These are phyloP conservation scores for Azorinus chamasolen DNA, from an alignment of 2,888 invertebrate species.

Conservation along the genomic window DNA sequence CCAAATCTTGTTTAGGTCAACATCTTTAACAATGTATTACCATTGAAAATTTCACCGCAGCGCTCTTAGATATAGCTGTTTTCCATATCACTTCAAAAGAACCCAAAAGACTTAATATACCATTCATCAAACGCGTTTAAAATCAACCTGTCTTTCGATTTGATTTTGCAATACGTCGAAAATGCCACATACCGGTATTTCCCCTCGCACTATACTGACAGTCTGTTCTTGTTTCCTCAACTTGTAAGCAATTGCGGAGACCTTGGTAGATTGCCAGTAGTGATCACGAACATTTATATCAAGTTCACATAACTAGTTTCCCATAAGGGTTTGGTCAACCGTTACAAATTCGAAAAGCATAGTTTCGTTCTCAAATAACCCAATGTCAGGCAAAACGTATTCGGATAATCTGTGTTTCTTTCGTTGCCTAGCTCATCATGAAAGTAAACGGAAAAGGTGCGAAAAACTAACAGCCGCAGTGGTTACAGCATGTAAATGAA, in stretches of 20 bases:
- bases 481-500: too few species aligned
- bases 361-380: background rate
- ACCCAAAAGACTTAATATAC: too few species aligned
- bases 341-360: background rate
- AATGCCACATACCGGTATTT: background rate
- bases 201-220: background rate
- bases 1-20: too few species aligned
- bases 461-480: too few species aligned
- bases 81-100: too few species aligned
- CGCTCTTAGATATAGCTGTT: too few species aligned
- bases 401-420: background rate
- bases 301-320: background rate
- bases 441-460: too few species aligned
- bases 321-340: background rate
- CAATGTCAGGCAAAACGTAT: background rate
- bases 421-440: too few species aligned
- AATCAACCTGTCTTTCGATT: background rate
- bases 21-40: too few species aligned
- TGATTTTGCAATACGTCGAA: slow-evolving; percentile 1
- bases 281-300: background rate
- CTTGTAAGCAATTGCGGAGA: background rate
- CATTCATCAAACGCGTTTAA: background rate
- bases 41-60: too few species aligned
- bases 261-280: background rate
- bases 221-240: slow-evolving; percentile 3